Evolutionary conservation across 1,140 invertebrate genomes (phyloP), one percentile per base, ranked within the genome.

Genomic region (Ips typographus): DNA sequence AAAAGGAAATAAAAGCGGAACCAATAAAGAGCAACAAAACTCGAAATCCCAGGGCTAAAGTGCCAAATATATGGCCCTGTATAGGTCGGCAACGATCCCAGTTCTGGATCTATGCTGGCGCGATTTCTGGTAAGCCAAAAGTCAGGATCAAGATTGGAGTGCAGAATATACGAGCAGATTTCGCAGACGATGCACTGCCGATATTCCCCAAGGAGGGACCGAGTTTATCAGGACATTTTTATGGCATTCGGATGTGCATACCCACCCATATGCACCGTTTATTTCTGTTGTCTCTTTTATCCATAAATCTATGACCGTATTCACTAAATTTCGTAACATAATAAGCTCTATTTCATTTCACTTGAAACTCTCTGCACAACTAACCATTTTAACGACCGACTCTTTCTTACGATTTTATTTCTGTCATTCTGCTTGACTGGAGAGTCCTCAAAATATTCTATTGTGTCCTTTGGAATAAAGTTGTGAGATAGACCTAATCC

Each of bases 61-160:
- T 56, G 53, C 38, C 22, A 56, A 56, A 56, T 56, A 56, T 37
- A 56, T 56, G n/a, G 53, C 53, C 1, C 38, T 40, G 53, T 56
- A 56, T 56, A 56, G 53, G 53, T 56, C 38, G 53, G 53, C n/a
- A 56, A 56, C 53, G 53, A 56, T 56, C 38, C 53, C 53, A 56
- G 53, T 37, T 36, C 53, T 56, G 53, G 38, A 56, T 56, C 53
- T 40, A 22, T 37, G 22, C 38, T 38, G 53, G 73, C 72, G 71
- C 76, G 75, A 77, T 78, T 78, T 77, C 77, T 78, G 77, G 77
- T 78, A 77, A 78, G 75, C 76, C 76, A 76, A 78, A 78, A 76
- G 75, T 73, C 72, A 51, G 74, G 74, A 76, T 77, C 76, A 75
- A 77, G 77, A 78, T 78, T 77, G 72, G 53, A 58, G 47, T 65